These are phyloP conservation scores for Poecile montanus DNA, from an alignment of 2,797 vertebrate genomes.

Conservation along the genomic window DNA sequence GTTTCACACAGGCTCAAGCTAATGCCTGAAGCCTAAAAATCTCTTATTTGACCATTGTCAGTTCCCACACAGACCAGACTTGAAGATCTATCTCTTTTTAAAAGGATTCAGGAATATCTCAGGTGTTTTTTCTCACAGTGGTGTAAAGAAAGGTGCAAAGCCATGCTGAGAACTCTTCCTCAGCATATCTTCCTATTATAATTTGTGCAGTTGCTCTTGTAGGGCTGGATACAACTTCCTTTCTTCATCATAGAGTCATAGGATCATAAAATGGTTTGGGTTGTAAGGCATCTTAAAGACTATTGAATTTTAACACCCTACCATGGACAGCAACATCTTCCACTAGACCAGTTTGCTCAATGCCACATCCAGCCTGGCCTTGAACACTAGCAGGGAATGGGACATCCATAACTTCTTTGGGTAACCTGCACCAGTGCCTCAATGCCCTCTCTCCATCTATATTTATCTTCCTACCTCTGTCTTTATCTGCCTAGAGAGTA, in stretches of 20 bases:
- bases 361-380: neutral
- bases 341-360: neutral
- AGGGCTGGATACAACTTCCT: neutral
- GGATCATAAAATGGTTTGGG: neutral
- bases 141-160: neutral
- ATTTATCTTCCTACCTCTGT: neutral
- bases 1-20: too few relatives aligned
- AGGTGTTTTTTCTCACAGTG: neutral
- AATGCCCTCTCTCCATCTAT: fast-evolving
- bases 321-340: neutral
- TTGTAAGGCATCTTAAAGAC: neutral
- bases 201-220: neutral
- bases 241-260: neutral
- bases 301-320: neutral
- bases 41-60: too few relatives aligned
- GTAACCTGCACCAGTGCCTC: neutral
- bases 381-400: neutral
- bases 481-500: neutral
- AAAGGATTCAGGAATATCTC: neutral
- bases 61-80: neutral
- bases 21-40: too few relatives aligned
- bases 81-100: neutral
- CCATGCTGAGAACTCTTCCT: neutral
- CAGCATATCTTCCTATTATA: neutral
- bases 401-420: neutral